phyloP scores from a whole-genome alignment of 2,113 vertebrate species.

The Bubo scandiacus region DNA sequence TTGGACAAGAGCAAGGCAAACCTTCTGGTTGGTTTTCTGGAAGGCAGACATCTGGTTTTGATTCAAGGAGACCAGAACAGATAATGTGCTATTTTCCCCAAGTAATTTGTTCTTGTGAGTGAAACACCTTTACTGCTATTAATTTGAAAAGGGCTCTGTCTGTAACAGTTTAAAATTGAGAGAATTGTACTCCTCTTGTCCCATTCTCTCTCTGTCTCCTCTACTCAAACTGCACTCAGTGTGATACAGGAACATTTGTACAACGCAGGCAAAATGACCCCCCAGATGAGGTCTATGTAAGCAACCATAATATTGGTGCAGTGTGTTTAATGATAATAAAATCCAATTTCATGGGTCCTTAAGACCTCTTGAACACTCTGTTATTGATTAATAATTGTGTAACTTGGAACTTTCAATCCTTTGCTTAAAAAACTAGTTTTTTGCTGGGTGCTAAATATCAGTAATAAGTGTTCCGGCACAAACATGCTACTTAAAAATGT shows the following conservation, averaged over 20 bases:
- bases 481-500: background rate
- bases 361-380: background rate
- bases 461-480: background rate
- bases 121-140: background rate
- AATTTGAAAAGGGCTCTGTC: background rate
- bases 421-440: background rate
- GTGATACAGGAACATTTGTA: background rate
- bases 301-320: background rate
- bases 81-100: background rate
- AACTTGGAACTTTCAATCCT: background rate
- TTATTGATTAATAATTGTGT: background rate
- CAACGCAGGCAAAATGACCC: background rate
- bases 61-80: background rate
- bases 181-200: background rate
- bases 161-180: background rate
- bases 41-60: background rate
- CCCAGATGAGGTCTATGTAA: background rate
- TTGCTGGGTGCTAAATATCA: background rate
- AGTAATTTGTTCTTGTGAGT: background rate
- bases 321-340: background rate
- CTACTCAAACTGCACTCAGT: background rate
- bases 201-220: background rate
- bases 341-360: background rate
- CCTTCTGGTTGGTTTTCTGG: background rate
- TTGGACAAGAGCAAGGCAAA: background rate